Conservation (phyloP, 2,113 vertebrate species). For the Periophthalmodon schlosseri region DNA sequence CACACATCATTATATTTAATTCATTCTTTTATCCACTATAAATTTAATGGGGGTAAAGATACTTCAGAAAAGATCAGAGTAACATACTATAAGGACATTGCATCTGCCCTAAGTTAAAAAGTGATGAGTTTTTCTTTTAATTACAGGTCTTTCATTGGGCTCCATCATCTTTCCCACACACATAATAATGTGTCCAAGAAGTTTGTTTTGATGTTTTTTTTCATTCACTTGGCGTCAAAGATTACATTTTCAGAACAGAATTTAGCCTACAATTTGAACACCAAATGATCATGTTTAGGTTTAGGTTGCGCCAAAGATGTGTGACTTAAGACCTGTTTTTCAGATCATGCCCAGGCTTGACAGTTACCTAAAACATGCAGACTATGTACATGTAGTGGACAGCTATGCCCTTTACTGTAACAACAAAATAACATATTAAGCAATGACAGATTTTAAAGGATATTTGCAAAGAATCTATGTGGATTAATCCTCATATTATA, state of each 20-base stretch:
- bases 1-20: no score
- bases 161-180: constrained; percentile 16
- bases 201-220: constrained; percentile 22
- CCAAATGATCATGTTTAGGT: constrained; percentile 20
- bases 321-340: constrained; percentile 12
- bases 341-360: constrained; percentile 10
- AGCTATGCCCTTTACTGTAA: constrained; percentile 42
- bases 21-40: not conserved
- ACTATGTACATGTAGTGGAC: constrained; percentile 2
- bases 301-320: not conserved
- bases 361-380: constrained; percentile 16
- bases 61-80: not conserved
- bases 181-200: constrained; percentile 40
- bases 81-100: not conserved
- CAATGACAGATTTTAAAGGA: not conserved
- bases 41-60: not conserved
- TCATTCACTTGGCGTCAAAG: constrained; percentile 9
- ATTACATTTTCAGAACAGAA: constrained; percentile 32
- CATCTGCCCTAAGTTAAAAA: not conserved
- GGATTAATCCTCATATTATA: not conserved
- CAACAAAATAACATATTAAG: not conserved
- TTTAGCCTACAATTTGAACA: constrained; percentile 24
- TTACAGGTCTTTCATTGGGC: constrained; percentile 36
- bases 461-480: not conserved
- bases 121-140: not conserved